These are phyloP conservation scores for Oncopeltus fasciatus DNA, from an alignment of 1,140 invertebrate species.

Conservation along the genomic window DNA sequence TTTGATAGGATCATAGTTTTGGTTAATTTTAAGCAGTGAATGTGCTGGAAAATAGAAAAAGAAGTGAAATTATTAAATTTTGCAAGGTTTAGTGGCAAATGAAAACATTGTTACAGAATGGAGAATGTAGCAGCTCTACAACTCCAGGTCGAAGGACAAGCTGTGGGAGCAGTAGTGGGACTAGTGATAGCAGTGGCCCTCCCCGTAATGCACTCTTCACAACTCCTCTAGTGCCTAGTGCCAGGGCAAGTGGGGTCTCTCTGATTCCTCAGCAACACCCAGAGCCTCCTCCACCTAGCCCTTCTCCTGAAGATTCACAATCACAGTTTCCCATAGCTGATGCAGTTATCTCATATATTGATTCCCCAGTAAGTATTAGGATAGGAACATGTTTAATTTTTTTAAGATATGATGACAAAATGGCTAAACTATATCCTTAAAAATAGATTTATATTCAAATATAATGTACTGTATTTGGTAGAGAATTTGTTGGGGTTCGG, in stretches of 20 bases:
- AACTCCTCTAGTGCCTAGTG: not conserved
- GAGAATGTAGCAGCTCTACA: not conserved
- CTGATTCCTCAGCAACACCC: not conserved
- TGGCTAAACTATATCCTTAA: too few species aligned
- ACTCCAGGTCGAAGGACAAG: not conserved
- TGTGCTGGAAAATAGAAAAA: too few species aligned
- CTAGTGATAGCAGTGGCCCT: not conserved
- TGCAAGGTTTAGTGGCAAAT: too few species aligned
- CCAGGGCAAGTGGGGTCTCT: not conserved
- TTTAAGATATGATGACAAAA: too few species aligned
- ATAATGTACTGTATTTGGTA: too few species aligned
- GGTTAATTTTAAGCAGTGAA: too few species aligned
- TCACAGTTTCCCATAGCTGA: conserved; percentile 34
- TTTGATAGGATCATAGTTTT: too few species aligned
- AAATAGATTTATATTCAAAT: too few species aligned
- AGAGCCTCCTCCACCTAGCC: not conserved
- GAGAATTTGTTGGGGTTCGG: too few species aligned
- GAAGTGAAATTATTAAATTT: too few species aligned
- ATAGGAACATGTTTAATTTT: too few species aligned
- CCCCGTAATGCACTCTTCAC: not conserved
- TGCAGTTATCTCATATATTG: conserved; percentile 45
- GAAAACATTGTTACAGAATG: too few species aligned
- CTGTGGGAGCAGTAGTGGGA: not conserved
- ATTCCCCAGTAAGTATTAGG: conserved; percentile 41
- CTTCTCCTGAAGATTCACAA: not conserved